phyloP scores from a whole-genome alignment of 2,797 vertebrate genomes.

The Dendrocincla fuliginosa region DNA sequence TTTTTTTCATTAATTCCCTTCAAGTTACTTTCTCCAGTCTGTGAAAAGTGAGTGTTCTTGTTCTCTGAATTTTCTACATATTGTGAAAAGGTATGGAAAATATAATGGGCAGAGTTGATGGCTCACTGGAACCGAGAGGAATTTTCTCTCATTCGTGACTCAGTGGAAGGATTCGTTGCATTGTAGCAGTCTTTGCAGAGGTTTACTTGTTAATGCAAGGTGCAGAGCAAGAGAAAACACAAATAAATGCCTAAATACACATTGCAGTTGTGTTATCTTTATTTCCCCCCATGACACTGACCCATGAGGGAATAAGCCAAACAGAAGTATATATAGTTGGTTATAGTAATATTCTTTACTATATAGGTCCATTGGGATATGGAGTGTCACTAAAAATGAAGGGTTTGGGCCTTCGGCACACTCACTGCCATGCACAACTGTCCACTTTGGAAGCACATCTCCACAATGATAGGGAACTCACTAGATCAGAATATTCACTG shows the following conservation, averaged over 20 bases:
- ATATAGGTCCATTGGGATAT: background rate
- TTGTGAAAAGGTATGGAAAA: background rate
- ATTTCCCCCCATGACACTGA: background rate
- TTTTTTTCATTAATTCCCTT: background rate
- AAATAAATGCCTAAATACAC: background rate
- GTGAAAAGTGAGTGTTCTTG: background rate
- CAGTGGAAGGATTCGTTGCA: background rate
- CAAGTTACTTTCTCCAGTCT: background rate
- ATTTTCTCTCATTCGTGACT: background rate
- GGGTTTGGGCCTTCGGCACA: background rate
- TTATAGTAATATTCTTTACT: background rate
- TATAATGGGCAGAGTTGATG: background rate
- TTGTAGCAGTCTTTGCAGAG: background rate
- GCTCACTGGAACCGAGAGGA: background rate
- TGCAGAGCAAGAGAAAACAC: background rate
- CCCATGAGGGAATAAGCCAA: background rate
- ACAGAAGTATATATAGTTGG: background rate
- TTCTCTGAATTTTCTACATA: background rate
- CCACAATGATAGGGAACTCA: background rate
- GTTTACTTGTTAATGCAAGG: background rate
- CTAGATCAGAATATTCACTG: background rate
- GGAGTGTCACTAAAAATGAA: background rate
- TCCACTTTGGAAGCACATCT: background rate
- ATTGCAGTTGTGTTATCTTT: background rate
- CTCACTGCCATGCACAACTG: background rate